phyloP scores from a whole-genome alignment of 2,113 vertebrate genomes.

The Peucedramus taeniatus region DNA sequence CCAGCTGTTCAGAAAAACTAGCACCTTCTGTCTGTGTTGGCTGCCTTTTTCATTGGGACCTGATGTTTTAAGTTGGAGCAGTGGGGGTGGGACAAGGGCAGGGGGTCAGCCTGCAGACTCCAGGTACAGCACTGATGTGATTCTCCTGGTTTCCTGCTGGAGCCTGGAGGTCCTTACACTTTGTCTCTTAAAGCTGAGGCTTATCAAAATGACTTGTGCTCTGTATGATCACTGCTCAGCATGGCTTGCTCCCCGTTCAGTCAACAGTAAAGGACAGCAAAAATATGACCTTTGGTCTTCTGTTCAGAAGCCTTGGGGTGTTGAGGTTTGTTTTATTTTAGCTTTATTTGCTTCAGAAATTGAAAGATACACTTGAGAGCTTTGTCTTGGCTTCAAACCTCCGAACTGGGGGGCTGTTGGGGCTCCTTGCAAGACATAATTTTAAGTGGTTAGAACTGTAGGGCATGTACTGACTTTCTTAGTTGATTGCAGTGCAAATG shows the following conservation, averaged over 20 bases:
- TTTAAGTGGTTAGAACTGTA: not conserved
- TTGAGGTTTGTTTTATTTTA: not conserved
- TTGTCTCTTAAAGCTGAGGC: not conserved
- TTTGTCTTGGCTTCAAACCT: not conserved
- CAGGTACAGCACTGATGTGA: not conserved
- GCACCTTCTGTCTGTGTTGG: not conserved
- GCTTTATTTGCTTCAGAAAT: not conserved
- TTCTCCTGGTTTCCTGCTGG: not conserved
- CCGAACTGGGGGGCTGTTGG: not conserved
- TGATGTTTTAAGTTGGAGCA: not conserved
- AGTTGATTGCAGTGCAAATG: constrained; percentile 12
- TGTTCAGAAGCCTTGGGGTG: not conserved
- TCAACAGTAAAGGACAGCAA: not conserved
- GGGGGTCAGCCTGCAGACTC: not conserved
- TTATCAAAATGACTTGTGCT: not conserved
- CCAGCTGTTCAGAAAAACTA: not conserved
- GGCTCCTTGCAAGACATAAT: not conserved
- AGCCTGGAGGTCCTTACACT: not conserved
- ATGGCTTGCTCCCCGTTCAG: not conserved
- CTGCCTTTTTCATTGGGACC: not conserved
- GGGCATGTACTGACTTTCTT: not conserved
- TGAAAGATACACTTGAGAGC: not conserved
- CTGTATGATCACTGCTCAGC: not conserved
- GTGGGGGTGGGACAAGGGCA: fast-evolving
- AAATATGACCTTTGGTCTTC: not conserved